These are phyloP conservation scores for Mormyrus hasselquistii DNA, from an alignment of 2,797 vertebrate species.

Conservation along the genomic window DNA sequence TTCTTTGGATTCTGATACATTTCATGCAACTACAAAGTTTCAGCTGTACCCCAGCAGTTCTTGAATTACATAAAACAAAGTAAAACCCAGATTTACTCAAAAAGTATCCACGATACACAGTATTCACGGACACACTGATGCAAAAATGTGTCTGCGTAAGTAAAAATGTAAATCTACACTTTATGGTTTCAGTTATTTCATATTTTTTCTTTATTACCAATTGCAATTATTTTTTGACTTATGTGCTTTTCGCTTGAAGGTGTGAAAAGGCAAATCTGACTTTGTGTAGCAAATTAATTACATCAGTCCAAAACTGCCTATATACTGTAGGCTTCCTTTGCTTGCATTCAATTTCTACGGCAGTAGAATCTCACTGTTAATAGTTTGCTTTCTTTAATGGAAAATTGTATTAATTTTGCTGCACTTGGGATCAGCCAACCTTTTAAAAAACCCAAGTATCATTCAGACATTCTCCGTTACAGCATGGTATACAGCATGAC, in stretches of 20 bases:
- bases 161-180: not conserved
- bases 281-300: not conserved
- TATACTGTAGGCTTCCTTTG: not conserved
- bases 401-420: not conserved
- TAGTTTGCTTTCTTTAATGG: not conserved
- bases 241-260: not conserved
- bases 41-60: not conserved
- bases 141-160: not conserved
- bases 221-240: not conserved
- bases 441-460: not conserved
- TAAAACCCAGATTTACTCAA: not conserved
- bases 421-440: not conserved
- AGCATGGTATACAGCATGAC: not conserved
- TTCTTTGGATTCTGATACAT: not conserved
- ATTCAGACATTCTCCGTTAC: not conserved
- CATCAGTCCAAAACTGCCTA: not conserved
- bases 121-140: not conserved
- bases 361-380: not conserved
- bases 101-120: not conserved
- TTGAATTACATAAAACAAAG: not conserved
- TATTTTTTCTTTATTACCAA: not conserved
- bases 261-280: not conserved
- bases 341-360: not conserved
- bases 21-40: not conserved
- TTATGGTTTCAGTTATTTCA: not conserved